phyloP scores from a whole-genome alignment of 2,888 invertebrate species.

The Dastarcus helophoroides region DNA sequence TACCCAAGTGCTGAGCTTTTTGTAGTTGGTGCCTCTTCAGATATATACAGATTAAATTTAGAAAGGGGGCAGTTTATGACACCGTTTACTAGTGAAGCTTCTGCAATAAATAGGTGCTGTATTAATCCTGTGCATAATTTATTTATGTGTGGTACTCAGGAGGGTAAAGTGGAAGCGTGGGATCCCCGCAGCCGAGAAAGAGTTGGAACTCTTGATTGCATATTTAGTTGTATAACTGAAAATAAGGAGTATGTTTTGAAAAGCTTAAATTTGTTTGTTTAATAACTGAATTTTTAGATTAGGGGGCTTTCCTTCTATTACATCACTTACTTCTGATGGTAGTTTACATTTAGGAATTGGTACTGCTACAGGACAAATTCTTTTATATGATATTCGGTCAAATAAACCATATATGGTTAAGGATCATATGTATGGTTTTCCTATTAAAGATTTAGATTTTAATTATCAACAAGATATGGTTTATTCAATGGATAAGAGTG shows the following conservation, averaged over 20 bases:
- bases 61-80: conserved; percentile 91
- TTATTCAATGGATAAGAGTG: conserved; percentile 78
- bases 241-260: conserved; percentile 40
- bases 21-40: conserved; percentile 77
- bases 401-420: conserved; percentile 79
- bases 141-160: conserved; percentile 73
- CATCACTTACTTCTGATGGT: conserved; percentile 68
- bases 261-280: conserved; percentile 8
- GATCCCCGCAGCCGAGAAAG: conserved; percentile 74
- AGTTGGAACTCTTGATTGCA: conserved; percentile 78
- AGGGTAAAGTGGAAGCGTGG: conserved; percentile 94
- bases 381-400: conserved; percentile 90
- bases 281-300: conserved; percentile 42
- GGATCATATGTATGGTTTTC: conserved; percentile 89
- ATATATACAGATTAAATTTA: conserved; percentile 89
- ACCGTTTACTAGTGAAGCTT: conserved; percentile 65
- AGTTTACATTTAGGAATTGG: conserved; percentile 77
- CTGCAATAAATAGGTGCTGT: conserved; percentile 69
- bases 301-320: conserved; percentile 57
- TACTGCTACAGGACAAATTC: conserved; percentile 84
- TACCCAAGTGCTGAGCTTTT: conserved; percentile 82
- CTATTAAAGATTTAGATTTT: conserved; percentile 82
- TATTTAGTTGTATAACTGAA: conserved; percentile 47
- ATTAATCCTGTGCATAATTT: conserved; percentile 85
- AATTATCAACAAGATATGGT: conserved; percentile 69